phyloP scores from a whole-genome alignment of 2,888 invertebrate species.

The Oscheius sp. region DNA sequence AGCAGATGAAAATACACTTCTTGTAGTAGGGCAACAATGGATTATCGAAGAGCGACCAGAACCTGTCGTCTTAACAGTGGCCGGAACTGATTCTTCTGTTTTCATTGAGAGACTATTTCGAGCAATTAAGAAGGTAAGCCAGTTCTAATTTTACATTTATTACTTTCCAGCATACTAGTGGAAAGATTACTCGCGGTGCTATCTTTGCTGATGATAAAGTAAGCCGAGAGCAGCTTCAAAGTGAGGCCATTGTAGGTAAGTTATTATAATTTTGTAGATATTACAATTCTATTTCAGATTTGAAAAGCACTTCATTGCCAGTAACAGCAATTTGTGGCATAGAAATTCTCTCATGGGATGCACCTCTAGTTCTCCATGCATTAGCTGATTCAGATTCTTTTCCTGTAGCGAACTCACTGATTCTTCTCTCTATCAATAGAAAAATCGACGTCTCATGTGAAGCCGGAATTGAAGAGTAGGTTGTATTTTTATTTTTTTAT shows the following conservation, averaged over 20 bases:
- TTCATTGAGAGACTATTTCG: not conserved
- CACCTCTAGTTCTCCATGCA: conserved; percentile 44
- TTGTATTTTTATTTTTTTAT: not conserved
- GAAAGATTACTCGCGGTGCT: not conserved
- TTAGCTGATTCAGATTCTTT: conserved; percentile 43
- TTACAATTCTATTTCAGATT: not conserved
- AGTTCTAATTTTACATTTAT: not conserved
- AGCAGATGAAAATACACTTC: not conserved
- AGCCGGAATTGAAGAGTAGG: conserved; percentile 3
- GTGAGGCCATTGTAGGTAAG: not conserved
- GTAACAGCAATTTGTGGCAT: conserved; percentile 20
- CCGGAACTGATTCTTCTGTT: not conserved
- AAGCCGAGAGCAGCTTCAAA: not conserved
- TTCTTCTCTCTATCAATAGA: conserved; percentile 35
- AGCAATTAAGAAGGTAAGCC: conserved; percentile 5
- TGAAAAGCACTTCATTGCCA: not conserved
- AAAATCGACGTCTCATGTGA: conserved; percentile 27
- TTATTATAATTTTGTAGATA: not conserved
- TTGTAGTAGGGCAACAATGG: conserved; percentile 20
- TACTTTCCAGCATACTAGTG: not conserved
- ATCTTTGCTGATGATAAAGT: not conserved
- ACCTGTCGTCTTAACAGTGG: conserved; percentile 5
- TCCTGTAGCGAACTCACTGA: conserved; percentile 30
- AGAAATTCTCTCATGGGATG: conserved; percentile 42
- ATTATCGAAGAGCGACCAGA: not conserved